phyloP scores from a whole-genome alignment of 64 coral and sea anemone species.

The Porites australiensis region DNA sequence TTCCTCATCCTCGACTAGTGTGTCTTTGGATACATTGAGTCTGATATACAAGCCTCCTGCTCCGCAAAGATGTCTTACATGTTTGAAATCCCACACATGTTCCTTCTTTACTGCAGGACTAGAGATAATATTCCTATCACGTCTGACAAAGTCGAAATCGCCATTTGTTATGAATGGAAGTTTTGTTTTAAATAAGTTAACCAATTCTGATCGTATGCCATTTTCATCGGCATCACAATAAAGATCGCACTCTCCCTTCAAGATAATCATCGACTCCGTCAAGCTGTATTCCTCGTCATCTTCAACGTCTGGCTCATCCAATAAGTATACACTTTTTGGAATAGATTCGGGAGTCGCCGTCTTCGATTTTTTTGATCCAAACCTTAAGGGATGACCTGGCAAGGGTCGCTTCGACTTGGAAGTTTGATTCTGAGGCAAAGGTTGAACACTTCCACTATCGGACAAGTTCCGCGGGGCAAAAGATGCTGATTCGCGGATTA shows the following conservation, averaged over 20 bases:
- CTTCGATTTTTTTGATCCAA: slow-evolving; percentile 50
- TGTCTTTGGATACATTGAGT: slow-evolving; percentile 44
- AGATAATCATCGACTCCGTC: slow-evolving; percentile 48
- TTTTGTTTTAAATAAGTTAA: slow-evolving; percentile 24
- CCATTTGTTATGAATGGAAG: slow-evolving; percentile 6
- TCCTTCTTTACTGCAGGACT: slow-evolving; percentile 39
- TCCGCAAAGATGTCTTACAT: slow-evolving; percentile 63
- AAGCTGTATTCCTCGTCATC: slow-evolving; percentile 63
- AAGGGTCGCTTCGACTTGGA: slow-evolving; percentile 45
- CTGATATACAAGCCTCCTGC: slow-evolving; percentile 31
- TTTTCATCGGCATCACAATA: slow-evolving; percentile 37
- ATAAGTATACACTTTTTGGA: slow-evolving; percentile 65
- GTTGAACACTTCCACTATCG: not conserved
- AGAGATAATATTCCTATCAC: slow-evolving; percentile 44
- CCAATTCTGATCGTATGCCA: slow-evolving; percentile 43
- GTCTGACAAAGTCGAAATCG: slow-evolving; percentile 65
- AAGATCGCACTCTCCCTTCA: slow-evolving; percentile 67
- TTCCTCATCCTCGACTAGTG: not conserved
- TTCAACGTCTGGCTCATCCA: slow-evolving; percentile 51
- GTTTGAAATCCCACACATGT: slow-evolving; percentile 58
- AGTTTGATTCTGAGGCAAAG: too few species aligned
- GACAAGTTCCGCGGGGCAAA: slow-evolving; percentile 63
- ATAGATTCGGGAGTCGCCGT: slow-evolving; percentile 29
- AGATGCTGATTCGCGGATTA: slow-evolving; percentile 42
- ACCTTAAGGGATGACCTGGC: slow-evolving; percentile 51